phyloP scores from a whole-genome alignment of 2,113 vertebrate genomes.

The Prionailurus viverrinus region DNA sequence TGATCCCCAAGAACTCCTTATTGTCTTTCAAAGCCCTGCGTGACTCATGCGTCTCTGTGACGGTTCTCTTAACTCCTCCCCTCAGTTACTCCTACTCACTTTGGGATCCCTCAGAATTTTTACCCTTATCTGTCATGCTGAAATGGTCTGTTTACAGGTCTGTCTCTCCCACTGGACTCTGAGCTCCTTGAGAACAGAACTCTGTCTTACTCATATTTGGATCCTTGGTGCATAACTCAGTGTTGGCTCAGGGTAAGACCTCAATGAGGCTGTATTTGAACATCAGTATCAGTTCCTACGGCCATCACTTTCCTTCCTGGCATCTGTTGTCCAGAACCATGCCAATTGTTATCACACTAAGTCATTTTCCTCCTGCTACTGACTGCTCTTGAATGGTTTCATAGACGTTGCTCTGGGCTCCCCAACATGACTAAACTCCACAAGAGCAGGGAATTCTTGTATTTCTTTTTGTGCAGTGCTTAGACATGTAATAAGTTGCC shows the following conservation, averaged over 20 bases:
- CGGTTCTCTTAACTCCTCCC: not conserved
- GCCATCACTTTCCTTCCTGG: slow-evolving; percentile 19
- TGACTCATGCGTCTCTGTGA: not conserved
- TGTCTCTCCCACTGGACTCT: not conserved
- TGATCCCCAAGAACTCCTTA: not conserved
- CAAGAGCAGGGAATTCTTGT: not conserved
- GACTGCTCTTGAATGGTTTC: slow-evolving; percentile 15
- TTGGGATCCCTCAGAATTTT: not conserved
- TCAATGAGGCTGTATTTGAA: not conserved
- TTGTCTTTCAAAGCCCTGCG: not conserved
- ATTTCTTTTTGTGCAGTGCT: slow-evolving; percentile 8
- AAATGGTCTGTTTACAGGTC: not conserved
- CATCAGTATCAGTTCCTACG: not conserved
- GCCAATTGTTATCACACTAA: not conserved
- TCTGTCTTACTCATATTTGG: not conserved
- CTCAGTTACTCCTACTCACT: not conserved
- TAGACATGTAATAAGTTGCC: slow-evolving; percentile 34
- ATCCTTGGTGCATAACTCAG: not conserved
- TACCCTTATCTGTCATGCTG: not conserved
- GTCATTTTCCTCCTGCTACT: not conserved
- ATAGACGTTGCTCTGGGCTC: not conserved
- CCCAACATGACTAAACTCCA: not conserved
- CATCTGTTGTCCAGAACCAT: not conserved
- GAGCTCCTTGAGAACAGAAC: not conserved
- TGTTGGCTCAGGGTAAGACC: not conserved